These are phyloP conservation scores for Papio anubis DNA, from an alignment of 2,113 vertebrate species.

Conservation along the genomic window DNA sequence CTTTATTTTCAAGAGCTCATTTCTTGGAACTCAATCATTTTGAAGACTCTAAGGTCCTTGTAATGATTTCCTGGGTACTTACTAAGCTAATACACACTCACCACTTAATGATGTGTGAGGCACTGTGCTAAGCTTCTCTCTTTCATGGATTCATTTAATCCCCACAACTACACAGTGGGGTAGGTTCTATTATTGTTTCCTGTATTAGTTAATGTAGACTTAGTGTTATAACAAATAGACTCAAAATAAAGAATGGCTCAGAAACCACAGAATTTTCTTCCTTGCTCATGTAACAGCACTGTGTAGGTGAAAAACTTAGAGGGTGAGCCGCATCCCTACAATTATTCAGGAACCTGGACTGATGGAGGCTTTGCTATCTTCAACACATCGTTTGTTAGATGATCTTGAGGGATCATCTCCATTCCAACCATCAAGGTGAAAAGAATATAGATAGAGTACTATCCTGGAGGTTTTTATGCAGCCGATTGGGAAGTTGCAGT, in stretches of 20 bases:
- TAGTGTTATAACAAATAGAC: background rate
- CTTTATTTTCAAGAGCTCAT: constrained; percentile 65
- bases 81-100: constrained; percentile 35
- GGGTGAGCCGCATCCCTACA: background rate
- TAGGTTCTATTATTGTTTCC: background rate
- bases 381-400: background rate
- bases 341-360: background rate
- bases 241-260: background rate
- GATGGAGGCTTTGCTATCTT: background rate
- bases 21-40: constrained; percentile 67
- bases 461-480: background rate
- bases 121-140: background rate
- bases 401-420: background rate
- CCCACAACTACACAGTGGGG: background rate
- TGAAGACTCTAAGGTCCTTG: constrained; percentile 50
- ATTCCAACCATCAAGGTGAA: background rate
- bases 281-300: background rate
- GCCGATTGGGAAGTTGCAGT: background rate
- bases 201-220: background rate
- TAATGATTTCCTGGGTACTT: constrained; percentile 54
- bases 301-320: background rate
- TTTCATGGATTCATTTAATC: background rate
- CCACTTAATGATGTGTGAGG: background rate
- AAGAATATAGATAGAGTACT: background rate
- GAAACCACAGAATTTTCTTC: background rate